phyloP scores from a whole-genome alignment of 2,888 invertebrate species.

The Liodrosophila aerea region DNA sequence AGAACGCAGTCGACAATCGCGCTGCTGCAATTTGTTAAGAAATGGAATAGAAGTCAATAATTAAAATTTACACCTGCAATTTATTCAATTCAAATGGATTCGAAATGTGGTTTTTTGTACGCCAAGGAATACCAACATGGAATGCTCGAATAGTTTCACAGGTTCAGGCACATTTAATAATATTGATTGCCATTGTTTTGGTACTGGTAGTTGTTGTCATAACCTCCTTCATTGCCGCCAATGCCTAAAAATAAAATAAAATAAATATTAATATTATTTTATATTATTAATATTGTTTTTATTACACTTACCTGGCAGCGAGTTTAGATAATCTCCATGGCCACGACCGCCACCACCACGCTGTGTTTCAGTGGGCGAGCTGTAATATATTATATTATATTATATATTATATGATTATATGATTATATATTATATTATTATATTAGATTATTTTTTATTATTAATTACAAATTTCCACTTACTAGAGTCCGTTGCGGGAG shows the following conservation, averaged over 20 bases:
- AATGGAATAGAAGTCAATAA: too few relatives aligned
- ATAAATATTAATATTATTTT: too few relatives aligned
- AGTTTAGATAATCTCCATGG: constrained; percentile 59
- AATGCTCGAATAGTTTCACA: too few relatives aligned
- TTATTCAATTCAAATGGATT: too few relatives aligned
- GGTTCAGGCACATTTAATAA: background rate
- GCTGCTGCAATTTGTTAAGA: too few relatives aligned
- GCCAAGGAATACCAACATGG: too few relatives aligned
- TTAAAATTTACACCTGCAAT: too few relatives aligned
- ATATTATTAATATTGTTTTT: too few relatives aligned
- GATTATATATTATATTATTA: background rate
- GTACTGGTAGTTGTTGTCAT: background rate
- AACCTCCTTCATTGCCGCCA: constrained; percentile 34
- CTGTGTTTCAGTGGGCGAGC: too few relatives aligned
- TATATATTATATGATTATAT: background rate
- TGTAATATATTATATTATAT: too few relatives aligned
- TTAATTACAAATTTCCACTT: constrained; percentile 9
- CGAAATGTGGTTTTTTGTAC: too few relatives aligned
- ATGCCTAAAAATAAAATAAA: constrained; percentile 18
- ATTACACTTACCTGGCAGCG: constrained; percentile 51
- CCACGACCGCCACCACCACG: constrained; percentile 27
- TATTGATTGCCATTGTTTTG: constrained; percentile 1
- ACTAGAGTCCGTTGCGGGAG: constrained; percentile 64
- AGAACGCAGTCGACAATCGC: too few relatives aligned
- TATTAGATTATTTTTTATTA: background rate